Evolutionary conservation across 1,140 invertebrate species (phyloP).

Genomic region (Acromyrmex echinatior): DNA sequence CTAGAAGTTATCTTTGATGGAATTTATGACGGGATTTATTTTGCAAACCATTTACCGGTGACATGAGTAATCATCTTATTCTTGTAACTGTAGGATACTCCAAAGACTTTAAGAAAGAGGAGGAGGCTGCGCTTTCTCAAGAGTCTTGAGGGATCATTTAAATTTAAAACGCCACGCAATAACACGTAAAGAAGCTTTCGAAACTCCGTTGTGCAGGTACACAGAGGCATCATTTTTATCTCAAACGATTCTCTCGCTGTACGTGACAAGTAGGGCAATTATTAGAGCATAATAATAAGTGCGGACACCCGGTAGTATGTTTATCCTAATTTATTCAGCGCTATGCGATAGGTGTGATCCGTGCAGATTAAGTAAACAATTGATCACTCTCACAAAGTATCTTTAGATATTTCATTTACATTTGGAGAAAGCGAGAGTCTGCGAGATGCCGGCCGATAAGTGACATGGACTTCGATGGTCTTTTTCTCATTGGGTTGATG

Average conservation of each 20-base stretch:
- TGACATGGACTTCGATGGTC: constrained; percentile 19
- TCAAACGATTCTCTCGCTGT: background rate
- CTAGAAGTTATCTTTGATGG: constrained; percentile 16
- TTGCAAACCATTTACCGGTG: constrained; percentile 46
- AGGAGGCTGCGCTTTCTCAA: constrained; percentile 15
- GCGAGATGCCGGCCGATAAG: constrained; percentile 19
- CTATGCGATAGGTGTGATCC: background rate
- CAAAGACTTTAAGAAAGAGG: constrained; percentile 4
- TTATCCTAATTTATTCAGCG: background rate
- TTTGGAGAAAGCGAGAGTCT: constrained; percentile 70
- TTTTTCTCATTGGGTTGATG: constrained; percentile 39
- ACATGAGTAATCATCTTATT: constrained; percentile 48
- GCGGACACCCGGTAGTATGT: background rate
- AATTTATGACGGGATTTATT: constrained; percentile 53
- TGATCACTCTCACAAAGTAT: constrained; percentile 5
- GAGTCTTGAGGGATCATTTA: constrained; percentile 14
- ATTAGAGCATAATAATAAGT: constrained; percentile 43
- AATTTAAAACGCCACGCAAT: constrained; percentile 27
- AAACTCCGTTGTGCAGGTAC: background rate
- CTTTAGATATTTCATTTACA: constrained; percentile 63
- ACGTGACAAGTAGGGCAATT: constrained; percentile 42
- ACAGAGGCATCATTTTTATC: background rate
- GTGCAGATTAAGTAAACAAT: constrained; percentile 55
- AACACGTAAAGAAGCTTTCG: constrained; percentile 11
- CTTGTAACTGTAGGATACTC: constrained; percentile 33